Evolutionary conservation across 2,113 vertebrate genomes (phyloP).

Genomic region (Tyrannus savana): DNA sequence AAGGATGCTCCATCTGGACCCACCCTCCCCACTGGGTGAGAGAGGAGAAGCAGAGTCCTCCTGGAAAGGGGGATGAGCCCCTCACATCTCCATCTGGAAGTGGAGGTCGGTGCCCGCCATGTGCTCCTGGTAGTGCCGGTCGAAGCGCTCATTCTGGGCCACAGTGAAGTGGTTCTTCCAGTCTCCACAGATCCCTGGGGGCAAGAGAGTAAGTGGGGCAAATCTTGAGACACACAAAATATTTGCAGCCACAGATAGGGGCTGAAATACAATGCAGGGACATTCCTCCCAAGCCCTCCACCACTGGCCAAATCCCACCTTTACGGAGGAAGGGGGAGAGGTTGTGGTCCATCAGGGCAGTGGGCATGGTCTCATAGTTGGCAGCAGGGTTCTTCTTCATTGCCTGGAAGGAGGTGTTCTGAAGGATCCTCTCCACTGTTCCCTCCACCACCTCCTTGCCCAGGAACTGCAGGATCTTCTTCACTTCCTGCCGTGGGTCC

Average conservation of each 20-base stretch:
- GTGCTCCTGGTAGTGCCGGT: constrained; percentile 59
- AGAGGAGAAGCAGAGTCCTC: not conserved
- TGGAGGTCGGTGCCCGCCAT: constrained; percentile 51
- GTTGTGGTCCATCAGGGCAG: constrained; percentile 35
- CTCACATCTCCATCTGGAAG: constrained; percentile 60
- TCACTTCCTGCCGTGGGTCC: constrained; percentile 69
- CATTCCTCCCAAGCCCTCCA: not conserved
- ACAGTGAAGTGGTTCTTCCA: constrained; percentile 77
- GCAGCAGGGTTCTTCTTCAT: constrained; percentile 79
- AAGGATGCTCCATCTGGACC: not conserved
- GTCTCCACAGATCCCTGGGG: constrained; percentile 60
- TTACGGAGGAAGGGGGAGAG: constrained; percentile 70
- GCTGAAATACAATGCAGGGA: not conserved
- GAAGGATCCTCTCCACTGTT: constrained; percentile 60
- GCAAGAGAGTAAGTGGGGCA: not conserved
- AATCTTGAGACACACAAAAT: not conserved
- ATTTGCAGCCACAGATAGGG: not conserved
- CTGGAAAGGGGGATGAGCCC: not conserved
- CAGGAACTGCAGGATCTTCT: constrained; percentile 76
- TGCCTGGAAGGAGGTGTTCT: constrained; percentile 73
- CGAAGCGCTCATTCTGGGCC: constrained; percentile 64
- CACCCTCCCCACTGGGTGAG: fast-evolving
- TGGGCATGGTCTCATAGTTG: constrained; percentile 70
- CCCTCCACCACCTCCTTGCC: constrained; percentile 63
- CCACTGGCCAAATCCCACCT: not conserved